These are phyloP conservation scores for Neosilurus mollespiculum DNA, from an alignment of 2,797 vertebrate genomes.

Conservation along the genomic window DNA sequence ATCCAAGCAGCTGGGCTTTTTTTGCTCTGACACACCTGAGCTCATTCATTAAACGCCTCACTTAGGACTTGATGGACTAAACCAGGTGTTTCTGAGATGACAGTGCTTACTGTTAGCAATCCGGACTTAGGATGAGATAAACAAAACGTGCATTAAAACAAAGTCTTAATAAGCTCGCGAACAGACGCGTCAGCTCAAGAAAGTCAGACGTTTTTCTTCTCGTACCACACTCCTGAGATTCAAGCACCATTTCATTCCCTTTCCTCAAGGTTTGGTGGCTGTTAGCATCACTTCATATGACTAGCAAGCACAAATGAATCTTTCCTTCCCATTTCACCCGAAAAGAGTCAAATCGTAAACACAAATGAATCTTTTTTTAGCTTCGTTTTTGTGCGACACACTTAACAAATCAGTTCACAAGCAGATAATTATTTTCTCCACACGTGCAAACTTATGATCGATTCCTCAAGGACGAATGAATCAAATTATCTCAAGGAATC, in stretches of 20 bases:
- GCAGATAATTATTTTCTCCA: no score
- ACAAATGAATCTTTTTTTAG: neutral
- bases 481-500: neutral
- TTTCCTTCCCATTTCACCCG: neutral
- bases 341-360: neutral
- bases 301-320: neutral
- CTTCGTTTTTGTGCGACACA: neutral
- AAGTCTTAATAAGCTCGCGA: conserved; percentile 25
- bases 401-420: neutral
- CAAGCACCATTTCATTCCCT: neutral
- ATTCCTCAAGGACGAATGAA: neutral
- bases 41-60: conserved; percentile 37
- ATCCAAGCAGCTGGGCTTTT: conserved; percentile 42
- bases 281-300: neutral
- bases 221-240: neutral
- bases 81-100: conserved; percentile 26
- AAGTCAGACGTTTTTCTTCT: neutral
- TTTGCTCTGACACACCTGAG: conserved; percentile 43
- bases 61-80: conserved; percentile 35
- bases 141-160: conserved; percentile 24
- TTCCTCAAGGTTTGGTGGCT: conserved; percentile 23
- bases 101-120: conserved; percentile 30
- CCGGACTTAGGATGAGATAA: conserved; percentile 27
- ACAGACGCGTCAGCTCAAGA: conserved; percentile 6
- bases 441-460: no score